Conservation (phyloP, 2,797 vertebrate genomes). For the Miichthys miiuy region DNA sequence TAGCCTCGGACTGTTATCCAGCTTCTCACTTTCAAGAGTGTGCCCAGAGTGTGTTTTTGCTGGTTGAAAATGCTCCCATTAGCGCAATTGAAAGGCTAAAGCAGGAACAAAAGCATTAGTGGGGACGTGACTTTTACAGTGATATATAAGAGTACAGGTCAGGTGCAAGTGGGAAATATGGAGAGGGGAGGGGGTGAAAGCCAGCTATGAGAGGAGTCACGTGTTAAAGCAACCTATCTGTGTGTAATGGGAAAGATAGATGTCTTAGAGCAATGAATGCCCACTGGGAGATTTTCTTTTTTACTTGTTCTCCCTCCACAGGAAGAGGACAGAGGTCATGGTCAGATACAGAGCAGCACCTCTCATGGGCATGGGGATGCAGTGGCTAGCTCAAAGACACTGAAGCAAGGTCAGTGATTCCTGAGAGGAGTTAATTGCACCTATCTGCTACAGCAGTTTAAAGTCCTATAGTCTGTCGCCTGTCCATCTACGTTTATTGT, state of each 20-base stretch:
- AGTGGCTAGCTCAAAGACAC: conserved; percentile 2
- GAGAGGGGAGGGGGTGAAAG: conserved; percentile 18
- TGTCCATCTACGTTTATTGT: too few relatives aligned
- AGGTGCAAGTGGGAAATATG: conserved; percentile 29
- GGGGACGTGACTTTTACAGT: conserved; percentile 13
- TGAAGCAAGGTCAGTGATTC: conserved; percentile 29
- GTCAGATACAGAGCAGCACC: conserved; percentile 32
- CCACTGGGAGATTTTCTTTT: conserved; percentile 28
- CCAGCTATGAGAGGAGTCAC: conserved; percentile 20
- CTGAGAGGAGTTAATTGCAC: neutral
- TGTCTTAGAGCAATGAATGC: conserved; percentile 31
- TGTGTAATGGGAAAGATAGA: conserved; percentile 13
- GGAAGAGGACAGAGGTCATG: conserved; percentile 45
- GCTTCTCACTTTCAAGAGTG: neutral
- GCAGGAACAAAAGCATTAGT: conserved; percentile 4
- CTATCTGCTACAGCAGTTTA: neutral
- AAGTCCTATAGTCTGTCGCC: neutral
- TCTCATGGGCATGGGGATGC: neutral
- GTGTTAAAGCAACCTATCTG: conserved; percentile 8
- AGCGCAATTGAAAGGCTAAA: neutral
- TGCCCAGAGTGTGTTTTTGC: neutral
- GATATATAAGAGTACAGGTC: conserved; percentile 32
- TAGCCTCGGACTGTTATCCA: neutral
- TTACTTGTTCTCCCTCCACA: conserved; percentile 9
- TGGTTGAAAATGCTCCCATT: neutral